Conservation (phyloP, 2,113 vertebrate species). For the Elachura formosa region DNA sequence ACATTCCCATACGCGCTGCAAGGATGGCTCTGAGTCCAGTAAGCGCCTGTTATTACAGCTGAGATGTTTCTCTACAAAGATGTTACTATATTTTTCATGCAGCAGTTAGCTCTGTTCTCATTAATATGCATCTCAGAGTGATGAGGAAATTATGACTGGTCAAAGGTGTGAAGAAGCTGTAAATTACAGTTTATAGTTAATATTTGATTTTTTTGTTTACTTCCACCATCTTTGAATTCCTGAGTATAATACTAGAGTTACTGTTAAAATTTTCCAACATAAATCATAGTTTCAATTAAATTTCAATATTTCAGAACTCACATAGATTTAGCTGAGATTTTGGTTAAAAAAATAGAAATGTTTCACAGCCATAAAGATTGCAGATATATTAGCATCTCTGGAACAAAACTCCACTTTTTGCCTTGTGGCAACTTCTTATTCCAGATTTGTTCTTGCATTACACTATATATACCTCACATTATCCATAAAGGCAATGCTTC, state of each 20-base stretch:
- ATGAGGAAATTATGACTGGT: not conserved
- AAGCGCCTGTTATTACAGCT: not conserved
- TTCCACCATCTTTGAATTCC: constrained; percentile 63
- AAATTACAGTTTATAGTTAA: constrained; percentile 32
- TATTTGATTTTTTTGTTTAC: not conserved
- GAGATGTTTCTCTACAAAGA: not conserved
- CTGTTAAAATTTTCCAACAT: not conserved
- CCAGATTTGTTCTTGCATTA: not conserved
- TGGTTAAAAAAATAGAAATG: not conserved
- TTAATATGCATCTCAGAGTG: not conserved
- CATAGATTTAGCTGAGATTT: not conserved
- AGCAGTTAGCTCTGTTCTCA: constrained; percentile 23
- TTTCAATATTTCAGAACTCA: not conserved
- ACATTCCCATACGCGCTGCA: fast-evolving
- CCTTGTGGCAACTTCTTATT: not conserved
- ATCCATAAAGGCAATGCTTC: not conserved
- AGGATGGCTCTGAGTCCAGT: not conserved
- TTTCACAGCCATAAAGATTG: not conserved
- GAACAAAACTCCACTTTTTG: not conserved
- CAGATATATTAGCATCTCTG: not conserved
- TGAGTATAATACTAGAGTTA: constrained; percentile 59
- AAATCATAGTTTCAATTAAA: not conserved
- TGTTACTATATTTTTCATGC: constrained; percentile 15
- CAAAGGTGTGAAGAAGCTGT: constrained; percentile 35
- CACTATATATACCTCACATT: not conserved